A percentile compares a stretch with the other conserved stretches of the same genome.
These are phyloP conservation scores for Magallana angulata DNA, from an alignment of 1,140 invertebrate genomes.

Conservation along the genomic window DNA sequence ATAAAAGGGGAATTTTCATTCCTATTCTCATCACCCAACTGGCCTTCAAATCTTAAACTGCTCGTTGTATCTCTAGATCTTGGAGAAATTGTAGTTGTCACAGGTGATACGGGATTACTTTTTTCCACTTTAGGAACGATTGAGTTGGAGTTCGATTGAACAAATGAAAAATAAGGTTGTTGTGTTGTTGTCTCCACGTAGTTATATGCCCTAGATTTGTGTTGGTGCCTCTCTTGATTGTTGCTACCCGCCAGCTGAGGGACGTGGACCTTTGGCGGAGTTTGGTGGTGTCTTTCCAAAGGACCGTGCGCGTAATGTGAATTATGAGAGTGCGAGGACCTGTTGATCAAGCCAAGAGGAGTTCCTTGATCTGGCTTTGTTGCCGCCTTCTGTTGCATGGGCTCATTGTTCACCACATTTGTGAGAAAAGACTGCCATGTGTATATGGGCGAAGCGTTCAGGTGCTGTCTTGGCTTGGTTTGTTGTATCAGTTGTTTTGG, in stretches of 20 bases:
- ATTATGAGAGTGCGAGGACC: no score
- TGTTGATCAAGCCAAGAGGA: neutral
- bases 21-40: neutral
- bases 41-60: neutral
- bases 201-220: neutral
- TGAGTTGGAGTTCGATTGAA: neutral
- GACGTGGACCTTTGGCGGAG: neutral
- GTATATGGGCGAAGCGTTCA: neutral
- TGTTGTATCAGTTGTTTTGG: neutral
- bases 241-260: neutral
- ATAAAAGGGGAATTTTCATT: neutral
- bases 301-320: neutral
- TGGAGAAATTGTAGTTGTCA: neutral
- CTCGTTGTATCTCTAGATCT: neutral
- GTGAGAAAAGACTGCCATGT: conserved; percentile 13
- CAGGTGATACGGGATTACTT: neutral
- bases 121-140: neutral
- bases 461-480: neutral
- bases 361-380: neutral
- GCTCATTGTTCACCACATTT: neutral
- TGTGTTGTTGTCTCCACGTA: neutral
- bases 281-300: neutral
- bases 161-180: neutral
- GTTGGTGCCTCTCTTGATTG: neutral
- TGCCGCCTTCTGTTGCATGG: neutral